Base-by-base conservation (phyloP, 1,140 invertebrate species). In the Drosophila paulistorum region DNA sequence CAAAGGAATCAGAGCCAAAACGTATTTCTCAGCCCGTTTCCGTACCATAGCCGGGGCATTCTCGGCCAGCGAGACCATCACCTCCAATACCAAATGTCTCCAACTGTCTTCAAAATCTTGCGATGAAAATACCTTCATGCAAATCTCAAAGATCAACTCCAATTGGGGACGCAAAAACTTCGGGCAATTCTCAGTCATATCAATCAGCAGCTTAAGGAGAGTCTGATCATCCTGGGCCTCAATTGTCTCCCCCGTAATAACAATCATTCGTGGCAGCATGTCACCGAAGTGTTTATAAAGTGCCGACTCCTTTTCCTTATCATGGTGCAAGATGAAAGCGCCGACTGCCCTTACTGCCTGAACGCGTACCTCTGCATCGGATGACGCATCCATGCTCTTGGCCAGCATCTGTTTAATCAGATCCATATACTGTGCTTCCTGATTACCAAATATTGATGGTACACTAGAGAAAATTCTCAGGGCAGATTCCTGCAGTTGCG, bases 401-500 rank as follows among this genome's bases (percentile, higher is more conserved):
- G 95, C 93, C 63, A 99, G 93, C 98, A 99, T 99, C 92, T 98
- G 96, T 91, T 98, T 98, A 71, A 99, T 99, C 5, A 98, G 94
- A 91, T 97, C 95, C 37, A 99, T 92, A 92, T 99, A 98, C 87
- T 97, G 96, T 62, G 94, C 94, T 93, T 99, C 98, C 91, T 98
- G 97, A 91, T 98, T 98, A 26, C 98, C 98, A 95, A 99, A 99
- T 35, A 99, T 96, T 45, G 97, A 97, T 66, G 99, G 98, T 17
- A 99, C 97, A 89, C 96, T 96, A 94, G 97, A 96, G 87, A 99
- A 99, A 93, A 99, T 97, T 77, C 97, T 95, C 48, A 99, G 95
- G 11, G 98, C 98, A 83, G 96, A 96, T 93, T 99, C 98, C 93
- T 98, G 98, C n/a, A 98, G 93, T 57, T 95, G 94, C 30, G 96